A percentile compares a stretch with the other conserved stretches of the same genome.
Evolutionary conservation across 2,888 invertebrate species (phyloP).

Genomic region (Eristalis tenax): DNA sequence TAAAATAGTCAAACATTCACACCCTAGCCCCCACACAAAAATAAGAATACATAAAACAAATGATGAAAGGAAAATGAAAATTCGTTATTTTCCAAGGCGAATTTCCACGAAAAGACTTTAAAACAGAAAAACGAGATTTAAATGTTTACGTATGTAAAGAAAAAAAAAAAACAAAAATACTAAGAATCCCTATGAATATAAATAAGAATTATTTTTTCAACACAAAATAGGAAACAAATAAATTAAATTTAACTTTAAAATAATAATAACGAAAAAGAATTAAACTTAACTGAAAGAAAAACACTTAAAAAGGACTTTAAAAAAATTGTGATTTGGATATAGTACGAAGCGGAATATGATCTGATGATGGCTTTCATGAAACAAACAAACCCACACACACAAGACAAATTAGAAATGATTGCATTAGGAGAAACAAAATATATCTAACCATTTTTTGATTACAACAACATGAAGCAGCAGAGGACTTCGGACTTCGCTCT

Average conservation of each 20-base stretch:
- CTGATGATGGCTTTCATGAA: constrained; percentile 22
- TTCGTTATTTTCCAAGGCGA: constrained; percentile 43
- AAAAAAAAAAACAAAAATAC: not conserved
- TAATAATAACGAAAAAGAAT: constrained; percentile 37
- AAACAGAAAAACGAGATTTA: constrained; percentile 27
- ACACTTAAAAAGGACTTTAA: constrained; percentile 44
- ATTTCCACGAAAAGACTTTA: constrained; percentile 63
- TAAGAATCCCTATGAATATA: constrained; percentile 30
- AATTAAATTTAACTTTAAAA: constrained; percentile 59
- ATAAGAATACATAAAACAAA: not conserved
- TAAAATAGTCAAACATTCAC: constrained; percentile 37
- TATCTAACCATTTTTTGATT: not conserved
- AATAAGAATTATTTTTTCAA: constrained; percentile 69
- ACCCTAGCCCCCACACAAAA: constrained; percentile 13
- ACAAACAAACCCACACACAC: constrained; percentile 7
- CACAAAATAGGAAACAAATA: constrained; percentile 50
- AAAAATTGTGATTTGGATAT: constrained; percentile 78
- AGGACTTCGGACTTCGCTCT: constrained; percentile 1
- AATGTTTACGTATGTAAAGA: constrained; percentile 56
- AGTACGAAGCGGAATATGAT: constrained; percentile 75
- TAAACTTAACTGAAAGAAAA: constrained; percentile 64
- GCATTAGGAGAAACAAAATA: constrained; percentile 1
- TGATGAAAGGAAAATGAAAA: not conserved
- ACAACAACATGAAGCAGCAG: not conserved
- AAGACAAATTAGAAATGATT: constrained; percentile 16